phyloP scores from a whole-genome alignment of 2,888 invertebrate species.

The Anodontia alba region DNA sequence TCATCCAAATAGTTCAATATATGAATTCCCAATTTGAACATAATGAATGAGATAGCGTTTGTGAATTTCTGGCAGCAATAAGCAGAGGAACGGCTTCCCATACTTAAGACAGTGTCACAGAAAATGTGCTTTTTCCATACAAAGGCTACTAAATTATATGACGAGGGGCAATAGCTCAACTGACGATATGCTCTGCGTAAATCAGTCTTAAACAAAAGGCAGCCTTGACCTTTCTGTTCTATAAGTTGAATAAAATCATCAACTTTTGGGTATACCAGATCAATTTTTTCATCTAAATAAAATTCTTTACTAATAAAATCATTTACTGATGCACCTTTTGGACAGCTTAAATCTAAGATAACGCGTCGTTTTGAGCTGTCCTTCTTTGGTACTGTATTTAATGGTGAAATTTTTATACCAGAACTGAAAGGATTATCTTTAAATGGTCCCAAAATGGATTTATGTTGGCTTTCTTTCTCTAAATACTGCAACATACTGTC shows the following conservation, averaged over 20 bases:
- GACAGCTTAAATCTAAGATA: conserved; percentile 9
- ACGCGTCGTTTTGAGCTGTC: background rate
- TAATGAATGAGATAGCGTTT: conserved; percentile 8
- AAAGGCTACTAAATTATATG: background rate
- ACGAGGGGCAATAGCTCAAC: background rate
- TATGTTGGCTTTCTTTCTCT: background rate
- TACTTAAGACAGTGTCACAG: conserved; percentile 3
- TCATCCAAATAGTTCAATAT: conserved; percentile 18
- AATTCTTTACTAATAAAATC: conserved; percentile 9
- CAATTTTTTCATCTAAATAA: background rate
- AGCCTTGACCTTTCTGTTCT: conserved; percentile 1
- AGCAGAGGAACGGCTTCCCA: background rate
- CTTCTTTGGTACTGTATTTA: conserved; percentile 11
- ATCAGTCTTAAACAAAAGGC: background rate
- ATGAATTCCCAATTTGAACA: background rate
- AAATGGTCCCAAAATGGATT: background rate
- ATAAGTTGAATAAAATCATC: background rate
- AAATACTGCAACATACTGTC: conserved; percentile 2
- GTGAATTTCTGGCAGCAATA: background rate
- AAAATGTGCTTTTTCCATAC: background rate
- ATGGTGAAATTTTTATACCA: background rate
- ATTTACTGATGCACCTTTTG: background rate
- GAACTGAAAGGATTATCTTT: background rate
- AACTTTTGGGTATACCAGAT: conserved; percentile 11
- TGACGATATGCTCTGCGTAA: background rate